Conservation (phyloP, 2,113 vertebrate genomes). For the Eulemur rufifrons region DNA sequence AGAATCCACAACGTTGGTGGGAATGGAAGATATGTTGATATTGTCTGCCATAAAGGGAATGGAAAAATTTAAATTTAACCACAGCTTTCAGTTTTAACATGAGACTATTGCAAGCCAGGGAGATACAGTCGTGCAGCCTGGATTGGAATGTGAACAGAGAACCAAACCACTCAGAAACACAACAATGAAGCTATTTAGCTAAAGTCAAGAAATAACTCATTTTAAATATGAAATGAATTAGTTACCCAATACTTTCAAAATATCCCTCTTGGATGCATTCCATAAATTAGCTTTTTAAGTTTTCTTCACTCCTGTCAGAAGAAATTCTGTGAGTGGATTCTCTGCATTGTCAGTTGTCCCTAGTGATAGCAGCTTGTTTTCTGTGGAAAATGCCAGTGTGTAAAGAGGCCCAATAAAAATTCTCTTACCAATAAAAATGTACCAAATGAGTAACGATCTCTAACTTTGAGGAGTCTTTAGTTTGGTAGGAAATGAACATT, state of each 20-base stretch:
- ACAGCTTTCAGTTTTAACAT: not conserved
- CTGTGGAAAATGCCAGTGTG: not conserved
- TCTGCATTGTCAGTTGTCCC: not conserved
- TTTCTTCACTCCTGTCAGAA: not conserved
- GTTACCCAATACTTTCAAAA: conserved; percentile 1
- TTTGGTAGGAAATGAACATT: not conserved
- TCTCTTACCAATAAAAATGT: not conserved
- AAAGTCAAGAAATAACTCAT: not conserved
- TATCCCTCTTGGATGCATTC: not conserved
- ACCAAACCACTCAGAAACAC: conserved; percentile 24
- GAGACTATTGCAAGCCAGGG: not conserved
- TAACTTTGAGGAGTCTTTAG: not conserved
- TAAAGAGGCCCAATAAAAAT: not conserved
- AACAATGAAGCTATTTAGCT: not conserved
- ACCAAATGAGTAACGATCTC: not conserved
- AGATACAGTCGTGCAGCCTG: not conserved
- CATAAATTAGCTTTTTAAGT: not conserved
- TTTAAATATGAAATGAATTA: conserved; percentile 25
- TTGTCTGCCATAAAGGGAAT: not conserved
- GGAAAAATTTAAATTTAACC: conserved; percentile 15
- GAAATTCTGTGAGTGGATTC: not conserved
- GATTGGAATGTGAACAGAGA: not conserved
- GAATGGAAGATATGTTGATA: not conserved
- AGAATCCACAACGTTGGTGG: not conserved
- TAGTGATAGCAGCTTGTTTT: not conserved